Conservation (phyloP, 2,797 vertebrate species). For the Enteromius anoplus region DNA sequence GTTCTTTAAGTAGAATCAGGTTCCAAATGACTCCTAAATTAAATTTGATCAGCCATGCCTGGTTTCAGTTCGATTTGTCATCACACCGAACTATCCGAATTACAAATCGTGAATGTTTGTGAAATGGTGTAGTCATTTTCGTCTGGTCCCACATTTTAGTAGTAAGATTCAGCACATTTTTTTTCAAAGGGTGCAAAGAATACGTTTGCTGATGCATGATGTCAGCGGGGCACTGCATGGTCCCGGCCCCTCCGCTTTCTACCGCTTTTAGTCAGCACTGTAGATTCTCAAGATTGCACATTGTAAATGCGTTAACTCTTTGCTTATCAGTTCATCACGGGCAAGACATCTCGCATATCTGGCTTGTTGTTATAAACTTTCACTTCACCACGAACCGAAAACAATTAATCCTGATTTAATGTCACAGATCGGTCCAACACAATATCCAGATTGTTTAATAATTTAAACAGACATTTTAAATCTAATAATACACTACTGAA, state of each 20-base stretch:
- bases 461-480: neutral
- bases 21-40: conserved; percentile 63
- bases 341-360: neutral
- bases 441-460: neutral
- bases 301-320: conserved; percentile 25
- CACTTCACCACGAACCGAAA: neutral
- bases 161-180: conserved; percentile 62
- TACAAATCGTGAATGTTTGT: conserved; percentile 52
- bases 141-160: conserved; percentile 35
- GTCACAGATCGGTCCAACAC: neutral
- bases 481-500: neutral
- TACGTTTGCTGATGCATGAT: conserved; percentile 42
- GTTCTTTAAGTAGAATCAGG: conserved; percentile 47
- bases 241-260: conserved; percentile 28
- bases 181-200: conserved; percentile 44
- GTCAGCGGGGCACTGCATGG: conserved; percentile 60
- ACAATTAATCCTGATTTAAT: neutral
- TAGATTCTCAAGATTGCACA: conserved; percentile 38
- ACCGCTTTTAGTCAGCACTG: conserved; percentile 52
- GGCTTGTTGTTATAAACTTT: neutral
- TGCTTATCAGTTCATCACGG: neutral
- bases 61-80: conserved; percentile 68
- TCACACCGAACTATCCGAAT: conserved; percentile 70
- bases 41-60: conserved; percentile 49
- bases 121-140: conserved; percentile 61